Evolutionary conservation across 2,113 vertebrate species (phyloP).

Genomic region (Romanogobio albipinnatus): DNA sequence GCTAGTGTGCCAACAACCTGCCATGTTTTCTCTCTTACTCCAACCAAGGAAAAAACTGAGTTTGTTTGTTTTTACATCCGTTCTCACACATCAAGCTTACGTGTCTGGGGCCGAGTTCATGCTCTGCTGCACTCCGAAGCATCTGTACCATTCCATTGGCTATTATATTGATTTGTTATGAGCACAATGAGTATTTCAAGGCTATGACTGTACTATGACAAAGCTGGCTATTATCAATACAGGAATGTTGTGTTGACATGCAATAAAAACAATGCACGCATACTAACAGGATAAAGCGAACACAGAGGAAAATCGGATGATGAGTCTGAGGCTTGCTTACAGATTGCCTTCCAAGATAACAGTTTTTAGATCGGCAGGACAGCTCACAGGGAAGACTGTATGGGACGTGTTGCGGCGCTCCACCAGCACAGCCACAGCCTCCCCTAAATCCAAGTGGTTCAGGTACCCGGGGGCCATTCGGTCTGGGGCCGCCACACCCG

Average conservation of each 20-base stretch:
- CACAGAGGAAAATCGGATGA: not conserved
- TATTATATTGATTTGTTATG: constrained; percentile 17
- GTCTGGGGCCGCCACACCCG: constrained; percentile 77
- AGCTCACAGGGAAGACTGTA: constrained; percentile 68
- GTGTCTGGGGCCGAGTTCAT: not conserved
- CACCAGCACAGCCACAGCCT: constrained; percentile 74
- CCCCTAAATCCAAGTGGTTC: constrained; percentile 80
- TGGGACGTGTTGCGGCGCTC: constrained; percentile 73
- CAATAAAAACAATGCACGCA: constrained; percentile 41
- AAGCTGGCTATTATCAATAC: constrained; percentile 33
- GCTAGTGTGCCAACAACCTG: constrained; percentile 32
- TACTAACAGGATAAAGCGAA: constrained; percentile 24
- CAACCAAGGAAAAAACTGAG: not conserved
- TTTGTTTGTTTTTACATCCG: not conserved
- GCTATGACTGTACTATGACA: constrained; percentile 10
- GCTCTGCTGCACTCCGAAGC: not conserved
- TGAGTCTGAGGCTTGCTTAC: constrained; percentile 46
- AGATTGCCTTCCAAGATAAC: constrained; percentile 67
- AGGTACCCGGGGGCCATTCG: constrained; percentile 76
- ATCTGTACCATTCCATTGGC: not conserved
- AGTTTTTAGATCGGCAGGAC: constrained; percentile 75
- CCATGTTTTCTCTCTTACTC: not conserved
- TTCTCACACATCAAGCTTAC: constrained; percentile 6
- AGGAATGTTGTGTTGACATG: constrained; percentile 44
- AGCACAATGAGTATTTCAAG: not conserved